Base-by-base conservation (phyloP, 2,888 invertebrate genomes). In the Endomychus coccineus region DNA sequence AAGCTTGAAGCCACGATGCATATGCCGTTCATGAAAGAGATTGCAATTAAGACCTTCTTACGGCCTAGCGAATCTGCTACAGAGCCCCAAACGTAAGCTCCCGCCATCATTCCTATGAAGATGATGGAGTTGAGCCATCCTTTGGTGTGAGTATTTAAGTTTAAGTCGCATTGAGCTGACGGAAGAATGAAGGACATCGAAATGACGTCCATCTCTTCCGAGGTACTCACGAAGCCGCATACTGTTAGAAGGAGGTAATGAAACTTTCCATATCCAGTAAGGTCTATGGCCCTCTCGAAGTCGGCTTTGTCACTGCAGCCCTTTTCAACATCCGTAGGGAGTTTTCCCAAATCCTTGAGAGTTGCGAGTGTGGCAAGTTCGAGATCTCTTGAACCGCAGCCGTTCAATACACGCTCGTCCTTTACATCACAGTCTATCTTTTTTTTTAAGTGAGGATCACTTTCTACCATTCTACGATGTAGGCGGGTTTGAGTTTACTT, bases 161-260 rank as follows among this genome's bases (percentile, higher is more conserved):
- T 69, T 65, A 92, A 74, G 73, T 92, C 92, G 75, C 91, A 91
- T 69, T 90, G 85, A 49, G 91, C 91, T 55, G 89, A 87, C 27
- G 91, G 91, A 45, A 92, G 71, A 67, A 92, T 87, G 75, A 91
- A 92, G 51, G 91, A 91, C 82, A 92, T 88, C 55, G 87, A 88
- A 60, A 92, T 86, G 71, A 91, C 89, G 71, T 91, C 91, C 82
- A 92, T 89, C 74, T 91, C 90, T 75, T 92, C 91, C 67, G 89
- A 89, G 51, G 88, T 88, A 72, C 86, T 87, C 68, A 91, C 90
- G 70, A 91, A 85, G 54, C 92, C 91, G 72, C 91, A 91, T 66
- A 92, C 83, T 62, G 83, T 80, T 73, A 92, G 72, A 63, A 92
- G 75, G 59, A 86, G 73, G 69, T 87, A 86, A 69, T 92, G 91